Conservation (phyloP, 2,888 invertebrate species). For the Epistrophella euchroma region DNA sequence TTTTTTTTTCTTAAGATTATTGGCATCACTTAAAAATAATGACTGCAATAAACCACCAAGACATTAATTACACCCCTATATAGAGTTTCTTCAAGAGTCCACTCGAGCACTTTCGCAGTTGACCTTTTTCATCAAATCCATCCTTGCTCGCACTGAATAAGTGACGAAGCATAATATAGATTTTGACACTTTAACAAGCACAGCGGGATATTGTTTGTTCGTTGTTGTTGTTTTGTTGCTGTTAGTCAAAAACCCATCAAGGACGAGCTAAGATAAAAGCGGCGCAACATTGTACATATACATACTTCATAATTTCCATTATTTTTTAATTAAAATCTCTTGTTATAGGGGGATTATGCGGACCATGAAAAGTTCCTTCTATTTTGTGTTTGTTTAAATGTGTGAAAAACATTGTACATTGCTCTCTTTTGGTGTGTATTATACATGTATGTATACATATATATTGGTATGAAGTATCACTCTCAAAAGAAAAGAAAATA, state of each 20-base stretch:
- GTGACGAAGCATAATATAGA: constrained; percentile 57
- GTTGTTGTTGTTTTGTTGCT: not conserved
- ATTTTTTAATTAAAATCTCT: constrained; percentile 73
- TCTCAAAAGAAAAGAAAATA: not conserved
- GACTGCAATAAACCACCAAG: constrained; percentile 48
- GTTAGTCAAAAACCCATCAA: constrained; percentile 27
- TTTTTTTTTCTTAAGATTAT: not conserved
- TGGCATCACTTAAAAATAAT: constrained; percentile 48
- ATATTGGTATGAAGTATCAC: not conserved
- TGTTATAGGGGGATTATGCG: constrained; percentile 62
- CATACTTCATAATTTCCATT: constrained; percentile 70
- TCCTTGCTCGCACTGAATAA: constrained; percentile 38
- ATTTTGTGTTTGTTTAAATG: constrained; percentile 1
- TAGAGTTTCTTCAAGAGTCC: too few species aligned
- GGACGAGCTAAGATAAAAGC: constrained; percentile 44
- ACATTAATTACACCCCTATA: constrained; percentile 54
- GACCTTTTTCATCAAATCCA: constrained; percentile 7
- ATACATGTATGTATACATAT: too few species aligned
- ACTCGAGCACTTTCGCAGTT: not conserved
- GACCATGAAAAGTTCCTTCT: constrained; percentile 40
- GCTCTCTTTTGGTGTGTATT: not conserved
- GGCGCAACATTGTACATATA: not conserved
- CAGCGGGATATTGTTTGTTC: not conserved
- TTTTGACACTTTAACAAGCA: constrained; percentile 55
- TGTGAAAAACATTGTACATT: not conserved